These are phyloP conservation scores for Zaprionus ghesquierei DNA, from an alignment of 1,140 invertebrate genomes.

Conservation along the genomic window DNA sequence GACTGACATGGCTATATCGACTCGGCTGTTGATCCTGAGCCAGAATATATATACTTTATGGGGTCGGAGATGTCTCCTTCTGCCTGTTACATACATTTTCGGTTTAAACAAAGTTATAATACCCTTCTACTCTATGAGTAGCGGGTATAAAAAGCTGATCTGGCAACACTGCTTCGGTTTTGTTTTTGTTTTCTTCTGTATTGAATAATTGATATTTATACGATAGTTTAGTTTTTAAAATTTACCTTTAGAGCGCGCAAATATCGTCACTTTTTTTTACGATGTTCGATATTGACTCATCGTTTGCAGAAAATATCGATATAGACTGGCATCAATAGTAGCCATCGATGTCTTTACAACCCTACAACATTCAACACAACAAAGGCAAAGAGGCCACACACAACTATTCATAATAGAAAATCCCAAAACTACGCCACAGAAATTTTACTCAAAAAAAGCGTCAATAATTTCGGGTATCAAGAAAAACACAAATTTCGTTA, in stretches of 20 bases:
- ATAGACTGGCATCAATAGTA: neutral
- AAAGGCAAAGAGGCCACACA: slow-evolving; percentile 18
- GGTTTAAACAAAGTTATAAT: no score
- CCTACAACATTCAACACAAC: slow-evolving; percentile 26
- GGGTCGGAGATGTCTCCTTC: no score
- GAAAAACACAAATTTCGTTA: slow-evolving; percentile 35
- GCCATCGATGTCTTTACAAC: neutral
- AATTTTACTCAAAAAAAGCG: slow-evolving; percentile 20
- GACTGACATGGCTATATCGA: no score
- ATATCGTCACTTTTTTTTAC: neutral
- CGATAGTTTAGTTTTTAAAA: neutral
- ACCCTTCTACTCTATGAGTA: no score
- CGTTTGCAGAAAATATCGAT: neutral
- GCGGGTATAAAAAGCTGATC: no score
- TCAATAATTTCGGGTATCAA: slow-evolving; percentile 63
- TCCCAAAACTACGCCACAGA: slow-evolving; percentile 27
- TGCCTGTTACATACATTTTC: no score
- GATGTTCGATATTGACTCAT: neutral
- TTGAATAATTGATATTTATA: no score
- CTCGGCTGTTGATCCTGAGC: no score
- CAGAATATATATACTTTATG: no score
- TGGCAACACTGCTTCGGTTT: neutral
- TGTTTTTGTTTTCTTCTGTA: neutral
- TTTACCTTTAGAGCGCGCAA: neutral
- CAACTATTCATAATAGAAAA: slow-evolving; percentile 26